Evolutionary conservation across 2,888 invertebrate genomes (phyloP).

Genomic region (Bhutanitis thaidina): DNA sequence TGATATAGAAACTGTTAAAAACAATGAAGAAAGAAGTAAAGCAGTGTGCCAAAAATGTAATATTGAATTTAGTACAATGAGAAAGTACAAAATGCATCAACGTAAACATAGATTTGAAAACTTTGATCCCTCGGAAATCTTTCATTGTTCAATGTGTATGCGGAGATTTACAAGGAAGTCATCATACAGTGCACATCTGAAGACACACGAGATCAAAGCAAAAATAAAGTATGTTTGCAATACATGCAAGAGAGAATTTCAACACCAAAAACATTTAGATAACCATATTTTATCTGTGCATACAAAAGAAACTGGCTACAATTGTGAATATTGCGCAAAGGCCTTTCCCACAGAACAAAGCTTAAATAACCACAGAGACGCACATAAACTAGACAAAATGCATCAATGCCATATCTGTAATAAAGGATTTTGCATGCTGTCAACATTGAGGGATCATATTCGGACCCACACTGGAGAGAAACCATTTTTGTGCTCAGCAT

Average conservation of each 20-base stretch:
- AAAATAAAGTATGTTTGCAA: slow-evolving; percentile 46
- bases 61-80: slow-evolving; percentile 23
- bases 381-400: slow-evolving; percentile 64
- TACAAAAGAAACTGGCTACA: slow-evolving; percentile 60
- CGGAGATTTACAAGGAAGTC: slow-evolving; percentile 54
- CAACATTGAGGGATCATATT: slow-evolving; percentile 80
- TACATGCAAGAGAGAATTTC: slow-evolving; percentile 73
- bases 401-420: slow-evolving; percentile 71
- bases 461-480: slow-evolving; percentile 80
- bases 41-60: slow-evolving; percentile 15
- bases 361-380: slow-evolving; percentile 64
- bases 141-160: slow-evolving; percentile 56
- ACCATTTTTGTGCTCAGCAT: slow-evolving; percentile 77
- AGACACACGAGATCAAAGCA: slow-evolving; percentile 46
- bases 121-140: slow-evolving; percentile 22
- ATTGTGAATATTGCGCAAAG: slow-evolving; percentile 66
- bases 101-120: slow-evolving; percentile 25
- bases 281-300: slow-evolving; percentile 72
- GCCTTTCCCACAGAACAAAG: slow-evolving; percentile 60
- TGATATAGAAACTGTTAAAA: neutral
- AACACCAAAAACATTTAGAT: slow-evolving; percentile 74
- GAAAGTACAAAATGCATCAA: slow-evolving; percentile 32
- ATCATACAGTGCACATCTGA: slow-evolving; percentile 50
- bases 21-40: slow-evolving; percentile 2
- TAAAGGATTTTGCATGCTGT: slow-evolving; percentile 72